These are phyloP conservation scores for Corythaeola cristata DNA, from an alignment of 2,113 vertebrate genomes.

Conservation along the genomic window DNA sequence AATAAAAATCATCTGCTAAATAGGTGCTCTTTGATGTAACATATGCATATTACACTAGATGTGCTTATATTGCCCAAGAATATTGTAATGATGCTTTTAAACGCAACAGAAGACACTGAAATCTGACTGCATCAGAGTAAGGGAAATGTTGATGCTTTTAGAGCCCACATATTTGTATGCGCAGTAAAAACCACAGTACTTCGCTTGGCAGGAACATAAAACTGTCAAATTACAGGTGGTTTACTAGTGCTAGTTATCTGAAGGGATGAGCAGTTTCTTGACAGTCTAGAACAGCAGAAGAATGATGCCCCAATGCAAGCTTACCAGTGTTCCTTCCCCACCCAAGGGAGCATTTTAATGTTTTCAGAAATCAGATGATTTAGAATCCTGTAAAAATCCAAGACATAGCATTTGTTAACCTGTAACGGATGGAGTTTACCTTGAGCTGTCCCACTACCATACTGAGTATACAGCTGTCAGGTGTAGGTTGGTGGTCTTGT, in stretches of 20 bases:
- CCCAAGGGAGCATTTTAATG: neutral
- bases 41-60: neutral
- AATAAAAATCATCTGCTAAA: neutral
- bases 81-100: neutral
- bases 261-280: neutral
- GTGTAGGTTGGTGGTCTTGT: conserved; percentile 98
- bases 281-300: neutral
- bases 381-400: neutral
- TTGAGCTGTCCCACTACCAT: conserved; percentile 99
- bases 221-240: neutral
- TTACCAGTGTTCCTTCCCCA: neutral
- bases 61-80: neutral
- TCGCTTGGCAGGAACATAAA: neutral
- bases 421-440: conserved; percentile 76
- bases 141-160: neutral
- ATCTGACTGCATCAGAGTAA: neutral
- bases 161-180: neutral
- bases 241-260: neutral
- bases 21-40: no score
- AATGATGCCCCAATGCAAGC: neutral
- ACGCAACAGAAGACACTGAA: neutral
- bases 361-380: neutral
- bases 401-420: neutral
- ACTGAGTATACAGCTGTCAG: conserved; percentile 96
- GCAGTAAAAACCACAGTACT: neutral